Evolutionary conservation across 2,888 invertebrate genomes (phyloP), one percentile per base, ranked within the genome.

Genomic region (Metellina segmentata): DNA sequence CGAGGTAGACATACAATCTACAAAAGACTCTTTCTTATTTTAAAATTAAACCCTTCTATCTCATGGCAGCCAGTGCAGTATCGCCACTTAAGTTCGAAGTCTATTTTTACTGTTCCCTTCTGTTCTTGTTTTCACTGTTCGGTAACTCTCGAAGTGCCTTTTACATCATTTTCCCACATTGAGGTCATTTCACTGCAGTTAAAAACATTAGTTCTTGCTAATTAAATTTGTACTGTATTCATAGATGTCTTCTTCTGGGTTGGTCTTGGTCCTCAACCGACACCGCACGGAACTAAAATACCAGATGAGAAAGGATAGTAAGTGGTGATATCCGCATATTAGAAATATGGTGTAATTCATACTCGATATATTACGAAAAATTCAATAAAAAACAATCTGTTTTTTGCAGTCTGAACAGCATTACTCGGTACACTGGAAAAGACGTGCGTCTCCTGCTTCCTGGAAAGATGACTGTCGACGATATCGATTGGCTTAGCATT

Each of bases 261-360:
- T 0, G 98, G 98, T 11, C 97, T 97, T 90, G 98, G 98, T 0
- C 97, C 98, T 49, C 97, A 98, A 94, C 98, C 98, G 0, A 97
- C 97, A 13, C 96, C 97, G 77, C 97, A 97, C 94, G 98, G 98
- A 0, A 95, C 95, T 93, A 97, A 97, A 95, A 96, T 98, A 93
- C 98, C 98, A 0, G 98, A 98, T 95, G 98, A 98, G 95, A 96
- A 97, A 94, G 98, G 98, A 96, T 98, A 98, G 98, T 98, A 95
- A 97, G 98, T 96, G 81, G 9, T 6, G 13, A 19, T 6, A 20
- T 74, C 8, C 0, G 11, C 20, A 20, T 8, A n/a, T 74, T 20
- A 0, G 13, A 74, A 8, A 72, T 7, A 7, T 2, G 0, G 0
- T 16, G 16, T 69, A 13, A 69, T 2, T 6, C 0, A 6, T 7